Evolutionary conservation across 1,140 invertebrate genomes (phyloP).

Genomic region (Acyrthosiphon pisum): DNA sequence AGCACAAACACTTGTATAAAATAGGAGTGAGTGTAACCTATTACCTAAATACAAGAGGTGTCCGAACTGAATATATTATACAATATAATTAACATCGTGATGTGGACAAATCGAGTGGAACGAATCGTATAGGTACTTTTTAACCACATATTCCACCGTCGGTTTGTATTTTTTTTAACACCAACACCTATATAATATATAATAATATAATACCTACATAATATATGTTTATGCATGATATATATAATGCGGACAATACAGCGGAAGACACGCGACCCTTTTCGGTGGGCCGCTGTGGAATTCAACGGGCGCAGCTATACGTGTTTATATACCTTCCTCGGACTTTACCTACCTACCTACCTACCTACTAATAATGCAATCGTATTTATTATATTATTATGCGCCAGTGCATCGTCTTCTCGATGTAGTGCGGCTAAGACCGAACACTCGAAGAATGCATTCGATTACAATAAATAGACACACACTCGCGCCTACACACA

Average conservation of each 20-base stretch:
- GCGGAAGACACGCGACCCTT: neutral
- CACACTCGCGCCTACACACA: neutral
- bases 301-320: neutral
- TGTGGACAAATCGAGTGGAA: slow-evolving; percentile 2
- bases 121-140: slow-evolving; percentile 7
- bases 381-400: neutral
- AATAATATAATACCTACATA: neutral
- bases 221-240: neutral
- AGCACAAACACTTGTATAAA: neutral
- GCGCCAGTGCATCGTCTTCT: neutral
- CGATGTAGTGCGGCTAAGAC: no score
- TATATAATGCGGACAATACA: neutral
- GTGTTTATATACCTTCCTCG: neutral
- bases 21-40: neutral
- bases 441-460: neutral
- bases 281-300: slow-evolving; percentile 2
- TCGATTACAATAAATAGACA: slow-evolving; percentile 2
- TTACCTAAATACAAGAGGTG: neutral
- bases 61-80: slow-evolving; percentile 17
- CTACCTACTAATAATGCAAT: slow-evolving; percentile 13
- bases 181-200: neutral
- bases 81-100: slow-evolving; percentile 7
- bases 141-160: neutral
- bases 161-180: neutral
- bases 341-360: slow-evolving; percentile 4